A percentile compares a stretch with the other conserved stretches of the same genome.
Evolutionary conservation across 2,888 invertebrate genomes (phyloP).

Genomic region (Argyresthia albistria): DNA sequence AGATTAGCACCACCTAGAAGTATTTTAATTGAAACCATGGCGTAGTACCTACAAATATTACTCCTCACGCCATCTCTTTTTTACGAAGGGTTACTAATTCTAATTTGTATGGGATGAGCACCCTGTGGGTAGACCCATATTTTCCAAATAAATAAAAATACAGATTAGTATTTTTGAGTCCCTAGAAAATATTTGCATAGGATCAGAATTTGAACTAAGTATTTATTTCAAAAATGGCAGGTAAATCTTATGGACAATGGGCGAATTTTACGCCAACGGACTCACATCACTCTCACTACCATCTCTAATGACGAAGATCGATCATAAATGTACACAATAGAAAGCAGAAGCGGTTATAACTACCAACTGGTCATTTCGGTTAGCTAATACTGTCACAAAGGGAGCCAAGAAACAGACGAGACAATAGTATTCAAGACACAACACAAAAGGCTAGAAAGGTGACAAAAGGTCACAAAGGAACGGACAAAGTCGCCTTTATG

Average conservation of each 20-base stretch:
- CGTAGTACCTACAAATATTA: too few species aligned
- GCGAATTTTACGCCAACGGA: neutral
- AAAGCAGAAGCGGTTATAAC: neutral
- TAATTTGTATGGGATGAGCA: too few species aligned
- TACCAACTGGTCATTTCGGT: conserved; percentile 9
- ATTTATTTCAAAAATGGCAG: neutral
- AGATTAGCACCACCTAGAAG: too few species aligned
- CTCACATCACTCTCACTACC: neutral
- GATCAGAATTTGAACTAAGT: too few species aligned
- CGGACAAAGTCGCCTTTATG: conserved; percentile 49
- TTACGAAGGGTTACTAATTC: too few species aligned
- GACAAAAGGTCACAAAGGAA: conserved; percentile 48
- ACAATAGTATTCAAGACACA: conserved; percentile 22
- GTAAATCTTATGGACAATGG: neutral
- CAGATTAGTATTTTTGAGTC: too few species aligned
- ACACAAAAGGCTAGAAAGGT: conserved; percentile 41
- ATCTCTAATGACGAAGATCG: conserved; percentile 1
- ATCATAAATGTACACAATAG: neutral
- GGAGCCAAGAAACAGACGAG: conserved; percentile 2
- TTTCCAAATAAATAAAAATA: too few species aligned
- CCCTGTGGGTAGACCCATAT: too few species aligned
- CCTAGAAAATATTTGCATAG: too few species aligned
- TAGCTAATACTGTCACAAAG: conserved; percentile 5
- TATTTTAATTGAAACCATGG: too few species aligned
- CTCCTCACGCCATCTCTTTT: too few species aligned